Conservation (phyloP, 2,888 invertebrate genomes). For the Noctua fimbriata region DNA sequence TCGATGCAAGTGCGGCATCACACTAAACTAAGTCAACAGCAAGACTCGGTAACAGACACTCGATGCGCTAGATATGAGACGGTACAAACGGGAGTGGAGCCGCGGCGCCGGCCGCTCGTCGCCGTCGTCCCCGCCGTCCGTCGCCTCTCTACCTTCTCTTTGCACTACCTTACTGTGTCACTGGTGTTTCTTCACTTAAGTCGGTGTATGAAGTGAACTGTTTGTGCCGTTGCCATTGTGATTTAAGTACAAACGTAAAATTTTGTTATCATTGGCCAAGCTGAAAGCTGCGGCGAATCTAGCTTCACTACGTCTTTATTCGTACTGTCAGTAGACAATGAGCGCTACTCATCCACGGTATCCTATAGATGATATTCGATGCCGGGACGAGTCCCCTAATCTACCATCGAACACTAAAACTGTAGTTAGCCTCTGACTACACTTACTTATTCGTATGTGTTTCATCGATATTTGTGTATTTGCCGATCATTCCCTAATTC, state of each 20-base stretch:
- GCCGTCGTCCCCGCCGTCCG: constrained; percentile 60
- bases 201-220: constrained; percentile 70
- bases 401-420: constrained; percentile 87
- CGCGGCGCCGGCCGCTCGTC: constrained; percentile 67
- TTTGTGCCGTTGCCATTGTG: constrained; percentile 71
- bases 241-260: constrained; percentile 65
- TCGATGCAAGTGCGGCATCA: constrained; percentile 86
- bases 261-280: constrained; percentile 78
- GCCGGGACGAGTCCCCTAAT: constrained; percentile 83
- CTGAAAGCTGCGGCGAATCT: constrained; percentile 85
- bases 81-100: constrained; percentile 83
- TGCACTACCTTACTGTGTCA: constrained; percentile 65
- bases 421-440: constrained; percentile 78
- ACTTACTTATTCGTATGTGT: constrained; percentile 84
- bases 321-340: constrained; percentile 71
- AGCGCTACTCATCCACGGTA: constrained; percentile 81
- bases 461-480: constrained; percentile 82
- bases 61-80: constrained; percentile 86
- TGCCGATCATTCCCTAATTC: constrained; percentile 85
- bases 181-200: constrained; percentile 66
- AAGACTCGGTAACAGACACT: constrained; percentile 87
- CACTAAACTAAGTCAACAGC: constrained; percentile 89
- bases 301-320: constrained; percentile 80
- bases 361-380: constrained; percentile 79
- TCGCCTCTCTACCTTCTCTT: constrained; percentile 61